phyloP scores from a whole-genome alignment of 2,888 invertebrate genomes.

The Lathronympha strigana region DNA sequence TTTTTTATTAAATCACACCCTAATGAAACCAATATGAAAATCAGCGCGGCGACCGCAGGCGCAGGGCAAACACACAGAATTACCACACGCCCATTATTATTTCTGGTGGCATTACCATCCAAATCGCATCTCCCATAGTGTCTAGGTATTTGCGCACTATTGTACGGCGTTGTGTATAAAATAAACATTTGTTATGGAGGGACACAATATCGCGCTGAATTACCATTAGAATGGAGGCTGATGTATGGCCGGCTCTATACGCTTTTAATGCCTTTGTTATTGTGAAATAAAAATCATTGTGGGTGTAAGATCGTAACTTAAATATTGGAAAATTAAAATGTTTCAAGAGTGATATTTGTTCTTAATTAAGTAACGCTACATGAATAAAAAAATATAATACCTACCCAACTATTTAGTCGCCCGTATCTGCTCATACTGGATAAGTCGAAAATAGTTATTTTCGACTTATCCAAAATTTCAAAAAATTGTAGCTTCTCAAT shows the following conservation, averaged over 20 bases:
- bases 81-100: slow-evolving; percentile 76
- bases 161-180: slow-evolving; percentile 84
- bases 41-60: slow-evolving; percentile 48
- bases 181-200: slow-evolving; percentile 83
- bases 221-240: slow-evolving; percentile 82
- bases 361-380: background rate
- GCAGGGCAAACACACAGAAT: slow-evolving; percentile 66
- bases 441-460: too few relatives aligned
- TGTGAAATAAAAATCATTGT: slow-evolving; percentile 41
- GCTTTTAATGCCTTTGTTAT: slow-evolving; percentile 47
- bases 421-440: too few relatives aligned
- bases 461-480: too few relatives aligned
- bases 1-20: background rate
- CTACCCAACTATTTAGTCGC: too few relatives aligned
- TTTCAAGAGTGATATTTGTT: background rate
- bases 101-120: slow-evolving; percentile 81
- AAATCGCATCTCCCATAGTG: slow-evolving; percentile 81
- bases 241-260: slow-evolving; percentile 70
- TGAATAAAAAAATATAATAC: too few relatives aligned
- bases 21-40: slow-evolving; percentile 47
- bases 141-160: slow-evolving; percentile 84
- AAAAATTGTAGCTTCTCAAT: too few relatives aligned
- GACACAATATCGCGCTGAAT: slow-evolving; percentile 79
- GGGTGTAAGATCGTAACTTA: slow-evolving; percentile 28
- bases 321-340: slow-evolving; percentile 13